Base-by-base conservation (phyloP, 2,888 invertebrate genomes). In the Blera fallax region DNA sequence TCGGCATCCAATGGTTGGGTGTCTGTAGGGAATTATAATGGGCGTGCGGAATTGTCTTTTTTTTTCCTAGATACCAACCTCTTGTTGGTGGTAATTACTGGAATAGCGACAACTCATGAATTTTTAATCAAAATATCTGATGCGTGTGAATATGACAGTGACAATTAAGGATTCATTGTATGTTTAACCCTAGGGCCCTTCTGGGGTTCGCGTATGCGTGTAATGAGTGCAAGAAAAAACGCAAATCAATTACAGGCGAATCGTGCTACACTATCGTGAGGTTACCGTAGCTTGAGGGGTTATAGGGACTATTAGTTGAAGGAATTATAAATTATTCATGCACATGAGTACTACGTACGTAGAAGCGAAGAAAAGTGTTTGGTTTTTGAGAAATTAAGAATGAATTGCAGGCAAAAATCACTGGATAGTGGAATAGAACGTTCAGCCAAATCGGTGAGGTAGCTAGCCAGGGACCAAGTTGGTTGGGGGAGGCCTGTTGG, bases 31-130 rank as follows among this genome's bases (percentile, higher is more conserved):
- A 72, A 58, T 45, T 32, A 50, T 43, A 64, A 65, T 72, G 65
- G 73, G 64, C 45, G 62, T 43, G 67, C 14, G 18, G 64, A 72
- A 64, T 64, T 65, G n/a, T 67, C 64, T 18, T 45, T 45, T 83
- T 34, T 67, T 70, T 48, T 50, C 18, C 40, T 45, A 11, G 70
- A 48, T 21, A 40, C 18, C 52, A 40, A 43, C 64, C 64, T 65
- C 58, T 43, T 73, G 79, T 56, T 34, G 74, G 84, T 65, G 84
- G 84, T 84, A 84, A 84, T 84, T 84, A 80, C 84, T 80, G 70
- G 69, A 79, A 76, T 64, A 69, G 56, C 74, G 52, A 80, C 84
- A 70, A 27, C 58, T 76, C n/a, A 70, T 84, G 84, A 50, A 84
- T 84, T 70, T 70, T 58, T 58, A 84, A 70, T 76, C 24, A 29